Conservation (phyloP, 2,888 invertebrate genomes). For the Eulithis prunata region DNA sequence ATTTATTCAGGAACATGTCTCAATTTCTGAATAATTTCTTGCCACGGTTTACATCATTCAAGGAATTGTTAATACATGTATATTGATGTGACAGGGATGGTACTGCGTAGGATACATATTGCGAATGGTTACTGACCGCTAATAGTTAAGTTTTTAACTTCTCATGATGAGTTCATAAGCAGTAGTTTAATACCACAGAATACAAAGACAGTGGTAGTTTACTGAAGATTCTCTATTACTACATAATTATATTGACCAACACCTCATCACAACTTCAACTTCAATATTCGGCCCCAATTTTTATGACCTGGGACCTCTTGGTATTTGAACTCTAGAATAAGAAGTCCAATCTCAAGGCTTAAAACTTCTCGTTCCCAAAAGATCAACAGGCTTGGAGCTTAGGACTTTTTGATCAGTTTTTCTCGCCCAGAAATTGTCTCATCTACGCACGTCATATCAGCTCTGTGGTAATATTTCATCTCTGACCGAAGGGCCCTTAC, state of each 20-base stretch:
- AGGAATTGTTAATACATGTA: neutral
- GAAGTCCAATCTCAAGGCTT: slow-evolving; percentile 1
- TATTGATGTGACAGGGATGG: neutral
- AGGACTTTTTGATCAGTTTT: slow-evolving; percentile 6
- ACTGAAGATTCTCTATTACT: too few species aligned
- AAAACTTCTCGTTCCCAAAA: neutral
- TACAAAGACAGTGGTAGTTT: too few species aligned
- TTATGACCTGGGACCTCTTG: neutral
- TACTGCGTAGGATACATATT: too few species aligned
- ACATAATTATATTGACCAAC: too few species aligned
- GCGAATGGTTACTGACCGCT: too few species aligned
- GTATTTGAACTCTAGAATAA: neutral
- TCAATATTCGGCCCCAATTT: neutral
- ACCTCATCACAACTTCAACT: too few species aligned
- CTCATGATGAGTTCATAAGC: too few species aligned
- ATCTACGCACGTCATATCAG: neutral
- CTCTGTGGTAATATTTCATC: slow-evolving; percentile 8
- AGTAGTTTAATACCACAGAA: too few species aligned
- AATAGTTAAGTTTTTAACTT: too few species aligned
- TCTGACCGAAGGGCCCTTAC: slow-evolving; percentile 6
- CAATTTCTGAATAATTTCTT: slow-evolving; percentile 20
- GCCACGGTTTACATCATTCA: slow-evolving; percentile 3
- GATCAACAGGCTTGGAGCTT: neutral
- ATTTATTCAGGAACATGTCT: slow-evolving; percentile 20
- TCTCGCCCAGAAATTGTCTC: neutral